Percentiles rank a stretch among this genome's conserved stretches.
Evolutionary conservation across 23 tunicate genomes (phyloP).

Genomic region (Styela plicata): DNA sequence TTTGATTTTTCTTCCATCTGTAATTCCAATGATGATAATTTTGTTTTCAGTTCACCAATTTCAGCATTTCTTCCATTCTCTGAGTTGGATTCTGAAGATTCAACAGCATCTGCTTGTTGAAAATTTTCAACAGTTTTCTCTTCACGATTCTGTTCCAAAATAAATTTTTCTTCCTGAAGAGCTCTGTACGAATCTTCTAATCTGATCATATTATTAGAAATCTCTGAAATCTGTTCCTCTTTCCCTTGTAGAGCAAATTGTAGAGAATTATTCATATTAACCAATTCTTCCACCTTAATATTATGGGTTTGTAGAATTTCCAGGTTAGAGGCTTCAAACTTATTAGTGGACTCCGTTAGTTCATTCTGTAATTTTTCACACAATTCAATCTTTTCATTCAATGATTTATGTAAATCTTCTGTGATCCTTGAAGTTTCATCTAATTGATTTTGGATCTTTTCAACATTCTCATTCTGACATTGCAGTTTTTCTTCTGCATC

Average conservation of each 20-base stretch:
- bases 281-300: background rate
- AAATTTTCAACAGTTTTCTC: background rate
- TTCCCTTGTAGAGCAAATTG: background rate
- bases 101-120: background rate
- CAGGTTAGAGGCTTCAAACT: background rate
- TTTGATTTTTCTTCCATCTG: conserved; percentile 30
- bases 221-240: conserved; percentile 1
- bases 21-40: background rate
- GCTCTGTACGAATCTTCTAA: background rate
- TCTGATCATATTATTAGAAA: background rate
- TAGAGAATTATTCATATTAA: background rate
- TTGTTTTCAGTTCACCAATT: background rate
- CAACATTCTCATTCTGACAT: background rate
- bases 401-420: background rate
- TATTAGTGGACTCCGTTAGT: background rate
- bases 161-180: background rate
- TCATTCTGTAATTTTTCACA: background rate
- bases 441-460: background rate
- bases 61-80: background rate
- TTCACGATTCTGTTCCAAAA: background rate
- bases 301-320: background rate
- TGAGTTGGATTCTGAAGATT: background rate
- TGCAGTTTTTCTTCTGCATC: background rate
- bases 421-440: background rate
- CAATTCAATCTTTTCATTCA: background rate